Evolutionary conservation across 30 jellyfish, hydroid and myxozoan species (phyloP), one percentile per base, ranked within the genome.

Genomic region (Hydractinia symbiolongicarpus): DNA sequence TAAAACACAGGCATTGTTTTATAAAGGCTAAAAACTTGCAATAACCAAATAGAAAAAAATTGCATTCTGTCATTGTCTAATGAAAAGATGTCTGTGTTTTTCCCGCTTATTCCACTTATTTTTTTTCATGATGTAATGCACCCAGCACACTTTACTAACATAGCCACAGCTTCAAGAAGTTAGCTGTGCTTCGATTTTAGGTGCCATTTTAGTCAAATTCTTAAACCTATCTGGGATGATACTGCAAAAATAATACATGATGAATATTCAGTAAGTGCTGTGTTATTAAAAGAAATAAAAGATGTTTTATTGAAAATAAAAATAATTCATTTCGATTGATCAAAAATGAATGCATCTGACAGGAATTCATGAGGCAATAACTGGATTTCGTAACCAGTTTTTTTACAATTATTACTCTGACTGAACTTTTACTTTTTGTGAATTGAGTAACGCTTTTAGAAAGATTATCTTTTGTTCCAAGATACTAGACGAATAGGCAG

Each of bases 201-300:
- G 97, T 90, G 97, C 69, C 83, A 94, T 60, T 90, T 85, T 79
- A 90, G 97, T 66, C 97, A 86, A 81, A 90, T 90, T 94, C 95
- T 90, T 30, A 44, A 79, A n/a, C 97, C 97, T 16, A 85, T 86
- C 10, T 90, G 81, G 77, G 91, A 90, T 58, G 93, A 86, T 55
- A 91, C 96, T 5, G 94, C 97, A 60, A 87, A 76, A 53, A 83
- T 90, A 53, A 76, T 90, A 6, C 79, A 82, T 50, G 97, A 90
- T 68, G 90, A 81, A 61, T 90, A 72, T 78, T 91, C 90, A 50
- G 97, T 90, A 86, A 75, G 95, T 73, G 19, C 74, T 64, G 52
- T 58, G 17, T 16, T 58, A 51, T 9, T 17, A 4, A 75, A 56
- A 15, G 54, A 20, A 4, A 6, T n/a, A 3, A 30, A 50, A 5